A percentile compares a stretch with the other conserved stretches of the same genome.
Evolutionary conservation across 1,140 invertebrate genomes (phyloP).

Genomic region (Fragariocoptes setiger): DNA sequence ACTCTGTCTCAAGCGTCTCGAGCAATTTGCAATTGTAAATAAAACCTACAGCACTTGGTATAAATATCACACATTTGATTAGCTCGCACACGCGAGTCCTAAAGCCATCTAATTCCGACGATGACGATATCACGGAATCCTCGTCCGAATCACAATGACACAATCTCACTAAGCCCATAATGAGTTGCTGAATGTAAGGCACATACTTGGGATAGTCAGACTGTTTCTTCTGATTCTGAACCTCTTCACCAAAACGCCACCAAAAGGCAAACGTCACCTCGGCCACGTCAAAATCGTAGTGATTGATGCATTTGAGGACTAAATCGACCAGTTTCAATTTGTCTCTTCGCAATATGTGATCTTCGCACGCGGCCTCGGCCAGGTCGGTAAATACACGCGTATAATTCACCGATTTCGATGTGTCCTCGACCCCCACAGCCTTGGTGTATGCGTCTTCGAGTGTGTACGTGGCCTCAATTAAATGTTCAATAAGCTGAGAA

Average conservation of each 20-base stretch:
- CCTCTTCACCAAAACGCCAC: conserved; percentile 71
- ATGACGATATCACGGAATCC: conserved; percentile 56
- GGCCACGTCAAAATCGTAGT: conserved; percentile 87
- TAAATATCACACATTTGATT: conserved; percentile 88
- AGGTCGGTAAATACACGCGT: conserved; percentile 79
- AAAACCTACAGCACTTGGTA: conserved; percentile 29
- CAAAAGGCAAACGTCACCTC: conserved; percentile 90
- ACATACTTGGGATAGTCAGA: conserved; percentile 24
- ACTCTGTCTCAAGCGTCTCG: conserved; percentile 1
- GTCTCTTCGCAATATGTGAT: conserved; percentile 26
- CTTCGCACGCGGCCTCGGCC: conserved; percentile 55
- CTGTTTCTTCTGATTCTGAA: conserved; percentile 26
- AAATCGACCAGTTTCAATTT: conserved; percentile 56
- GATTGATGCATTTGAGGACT: conserved; percentile 60
- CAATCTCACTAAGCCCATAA: conserved; percentile 45
- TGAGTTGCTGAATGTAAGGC: conserved; percentile 60
- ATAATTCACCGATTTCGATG: conserved; percentile 52
- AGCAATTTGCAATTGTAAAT: conserved; percentile 6
- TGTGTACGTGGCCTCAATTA: conserved; percentile 44
- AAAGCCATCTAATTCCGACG: conserved; percentile 59
- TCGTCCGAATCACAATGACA: conserved; percentile 66
- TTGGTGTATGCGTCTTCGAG: conserved; percentile 59
- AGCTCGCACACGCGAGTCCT: conserved; percentile 57
- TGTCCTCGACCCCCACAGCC: conserved; percentile 66
- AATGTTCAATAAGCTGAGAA: conserved; percentile 30